phyloP scores from a whole-genome alignment of 2,888 invertebrate genomes.

The Anthrax anthrax region DNA sequence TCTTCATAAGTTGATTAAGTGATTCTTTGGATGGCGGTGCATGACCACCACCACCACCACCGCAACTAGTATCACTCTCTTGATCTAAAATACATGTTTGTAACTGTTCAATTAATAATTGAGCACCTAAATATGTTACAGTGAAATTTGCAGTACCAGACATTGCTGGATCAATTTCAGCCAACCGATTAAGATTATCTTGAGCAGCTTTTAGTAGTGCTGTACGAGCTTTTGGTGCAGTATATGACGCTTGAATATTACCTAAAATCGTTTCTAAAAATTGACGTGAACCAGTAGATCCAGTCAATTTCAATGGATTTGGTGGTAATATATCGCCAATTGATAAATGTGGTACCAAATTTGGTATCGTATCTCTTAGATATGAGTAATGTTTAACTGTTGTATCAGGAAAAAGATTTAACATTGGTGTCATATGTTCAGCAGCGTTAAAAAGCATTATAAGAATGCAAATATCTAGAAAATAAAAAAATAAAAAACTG shows the following conservation, averaged over 20 bases:
- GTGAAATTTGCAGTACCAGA: slow-evolving; percentile 71
- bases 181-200: slow-evolving; percentile 42
- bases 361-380: slow-evolving; percentile 81
- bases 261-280: slow-evolving; percentile 61
- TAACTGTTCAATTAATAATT: slow-evolving; percentile 42
- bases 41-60: slow-evolving; percentile 9
- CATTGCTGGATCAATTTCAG: slow-evolving; percentile 65
- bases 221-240: slow-evolving; percentile 35
- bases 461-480: slow-evolving; percentile 66
- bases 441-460: slow-evolving; percentile 93
- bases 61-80: slow-evolving; percentile 26
- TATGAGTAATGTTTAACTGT: slow-evolving; percentile 88
- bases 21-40: slow-evolving; percentile 30
- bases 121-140: slow-evolving; percentile 60
- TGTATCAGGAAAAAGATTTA: slow-evolving; percentile 83
- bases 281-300: slow-evolving; percentile 46
- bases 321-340: slow-evolving; percentile 36
- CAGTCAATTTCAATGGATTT: slow-evolving; percentile 36
- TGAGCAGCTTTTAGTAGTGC: slow-evolving; percentile 38
- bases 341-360: slow-evolving; percentile 63
- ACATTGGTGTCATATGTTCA: slow-evolving; percentile 74
- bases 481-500: too few species aligned
- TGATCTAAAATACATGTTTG: slow-evolving; percentile 36
- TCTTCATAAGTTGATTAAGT: slow-evolving; percentile 40
- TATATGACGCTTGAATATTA: slow-evolving; percentile 54